These are phyloP conservation scores for Montifringilla adamsi DNA, from an alignment of 2,113 vertebrate species.

Conservation along the genomic window DNA sequence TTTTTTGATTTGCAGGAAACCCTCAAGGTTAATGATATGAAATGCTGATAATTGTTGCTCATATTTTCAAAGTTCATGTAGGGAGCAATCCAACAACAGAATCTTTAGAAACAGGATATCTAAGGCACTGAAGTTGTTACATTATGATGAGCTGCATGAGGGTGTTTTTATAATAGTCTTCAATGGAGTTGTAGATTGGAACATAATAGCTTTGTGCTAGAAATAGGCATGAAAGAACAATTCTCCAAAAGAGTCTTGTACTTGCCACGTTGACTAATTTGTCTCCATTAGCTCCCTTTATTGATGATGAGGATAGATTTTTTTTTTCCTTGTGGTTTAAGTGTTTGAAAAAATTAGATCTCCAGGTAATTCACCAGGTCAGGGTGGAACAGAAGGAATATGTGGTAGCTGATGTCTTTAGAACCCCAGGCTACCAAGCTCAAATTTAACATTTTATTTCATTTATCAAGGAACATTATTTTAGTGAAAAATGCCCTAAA, in stretches of 20 bases:
- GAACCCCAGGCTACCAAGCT: background rate
- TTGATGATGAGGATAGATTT: background rate
- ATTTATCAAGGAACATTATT: background rate
- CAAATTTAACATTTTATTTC: background rate
- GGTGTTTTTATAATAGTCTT: background rate
- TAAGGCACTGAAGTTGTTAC: background rate
- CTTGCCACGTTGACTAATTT: background rate
- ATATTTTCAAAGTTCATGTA: background rate
- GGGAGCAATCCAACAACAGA: background rate
- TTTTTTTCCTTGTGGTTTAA: background rate
- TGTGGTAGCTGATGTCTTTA: background rate
- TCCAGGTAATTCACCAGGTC: background rate
- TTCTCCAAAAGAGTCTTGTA: conserved; percentile 1
- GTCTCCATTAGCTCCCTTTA: conserved; percentile 38
- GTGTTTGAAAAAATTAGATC: background rate
- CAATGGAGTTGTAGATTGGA: conserved; percentile 3
- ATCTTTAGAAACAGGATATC: background rate
- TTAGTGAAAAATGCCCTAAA: background rate
- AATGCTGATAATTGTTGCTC: background rate
- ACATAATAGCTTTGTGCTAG: conserved; percentile 27
- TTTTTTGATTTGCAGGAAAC: background rate
- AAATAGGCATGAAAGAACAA: background rate
- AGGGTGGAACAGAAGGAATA: background rate
- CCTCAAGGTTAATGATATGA: background rate
- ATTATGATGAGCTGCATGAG: background rate